Base-by-base conservation (phyloP, 2,113 vertebrate genomes). In the Epinephelus lanceolatus region DNA sequence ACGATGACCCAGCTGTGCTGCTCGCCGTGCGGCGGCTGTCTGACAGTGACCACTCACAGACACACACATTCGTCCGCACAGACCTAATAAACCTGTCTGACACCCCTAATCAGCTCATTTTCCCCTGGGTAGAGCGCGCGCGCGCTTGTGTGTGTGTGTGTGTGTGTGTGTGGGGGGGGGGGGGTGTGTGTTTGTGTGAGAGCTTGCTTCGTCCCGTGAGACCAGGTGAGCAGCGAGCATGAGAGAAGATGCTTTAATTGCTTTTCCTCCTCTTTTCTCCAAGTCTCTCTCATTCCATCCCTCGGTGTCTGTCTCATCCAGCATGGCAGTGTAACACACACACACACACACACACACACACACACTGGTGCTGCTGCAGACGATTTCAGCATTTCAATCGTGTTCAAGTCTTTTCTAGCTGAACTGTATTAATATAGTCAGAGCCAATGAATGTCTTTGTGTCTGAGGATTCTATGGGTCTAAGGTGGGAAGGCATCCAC, bases 51-150 rank as follows among this genome's bases (percentile, higher is more conserved):
- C 78, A 69, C 49, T 71, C 63, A 84, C 63, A 78, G 61, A 76
- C 71, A 55, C 40, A 37, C 63, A 73, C 49, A 74, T 78, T 60
- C 12, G 12, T 49, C 33, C 52, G 0, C 72, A 83, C 84, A 70
- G 76, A 83, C 83, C 83, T 91, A 89, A 92, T 92, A 93, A 93
- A 92, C 83, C 88, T 78, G 76, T 76, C 81, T 88, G 89, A 90
- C 86, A 78, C 75, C 70, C 53, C 86, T 92, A 91, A 92, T 92
- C 90, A 86, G 75, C 76, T 89, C 73, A 37, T 69, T 81, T 67
- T 72, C 78, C 81, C 42, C 18, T 4, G 30, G 59, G 78, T 77
- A 66, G 47, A 55, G 12, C 9, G 23, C 27, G 27, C 53, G 71
- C 72, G 71, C 53, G 71, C 72, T 66, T 63, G 67, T 69, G 37